Conservation (phyloP, 2,797 vertebrate species). For the Mionectes olivaceus region DNA sequence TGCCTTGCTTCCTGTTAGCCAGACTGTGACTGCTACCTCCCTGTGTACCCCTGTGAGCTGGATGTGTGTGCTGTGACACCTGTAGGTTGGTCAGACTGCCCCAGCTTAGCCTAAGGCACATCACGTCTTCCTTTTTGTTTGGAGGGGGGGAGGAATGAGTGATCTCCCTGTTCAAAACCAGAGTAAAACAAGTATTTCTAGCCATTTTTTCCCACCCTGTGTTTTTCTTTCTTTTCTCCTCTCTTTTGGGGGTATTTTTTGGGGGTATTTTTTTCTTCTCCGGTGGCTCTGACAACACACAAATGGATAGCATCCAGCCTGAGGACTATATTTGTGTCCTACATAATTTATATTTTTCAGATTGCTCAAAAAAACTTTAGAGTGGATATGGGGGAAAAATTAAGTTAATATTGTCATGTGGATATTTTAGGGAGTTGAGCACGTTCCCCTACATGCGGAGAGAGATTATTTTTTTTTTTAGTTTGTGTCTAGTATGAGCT, state of each 20-base stretch:
- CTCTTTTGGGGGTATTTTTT: background rate
- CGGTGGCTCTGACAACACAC: background rate
- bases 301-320: background rate
- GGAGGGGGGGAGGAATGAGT: background rate
- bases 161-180: background rate
- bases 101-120: background rate
- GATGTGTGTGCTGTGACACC: background rate
- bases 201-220: background rate
- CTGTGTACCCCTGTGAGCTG: background rate
- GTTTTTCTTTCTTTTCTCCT: background rate
- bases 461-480: background rate
- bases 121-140: background rate
- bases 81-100: background rate
- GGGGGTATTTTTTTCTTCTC: background rate
- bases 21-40: background rate
- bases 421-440: background rate
- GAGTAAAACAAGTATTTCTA: background rate
- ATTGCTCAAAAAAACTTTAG: background rate
- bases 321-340: background rate
- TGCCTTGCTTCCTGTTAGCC: background rate
- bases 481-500: background rate
- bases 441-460: accelerated
- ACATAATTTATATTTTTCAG: background rate
- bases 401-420: background rate
- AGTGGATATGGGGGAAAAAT: background rate